Conservation (phyloP, 2,888 invertebrate species). For the Chaitophorus viminalis region DNA sequence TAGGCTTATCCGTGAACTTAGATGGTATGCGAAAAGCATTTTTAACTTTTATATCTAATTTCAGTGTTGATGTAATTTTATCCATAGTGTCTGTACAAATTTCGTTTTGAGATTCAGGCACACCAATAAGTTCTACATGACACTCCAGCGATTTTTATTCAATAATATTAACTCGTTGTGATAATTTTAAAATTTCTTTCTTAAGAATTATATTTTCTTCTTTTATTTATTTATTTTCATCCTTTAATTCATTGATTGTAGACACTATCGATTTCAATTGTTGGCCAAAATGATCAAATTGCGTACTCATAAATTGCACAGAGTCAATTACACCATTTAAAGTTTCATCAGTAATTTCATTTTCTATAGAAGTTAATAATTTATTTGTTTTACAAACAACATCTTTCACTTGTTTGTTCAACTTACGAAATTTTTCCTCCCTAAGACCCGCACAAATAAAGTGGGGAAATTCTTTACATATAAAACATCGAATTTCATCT, state of each 20-base stretch:
- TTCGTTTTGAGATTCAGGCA: not conserved
- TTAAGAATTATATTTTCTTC: not conserved
- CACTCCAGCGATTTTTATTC: slow-evolving; percentile 1
- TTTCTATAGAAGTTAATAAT: not conserved
- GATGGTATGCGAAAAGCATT: slow-evolving; percentile 7
- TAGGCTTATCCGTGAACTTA: slow-evolving; percentile 8
- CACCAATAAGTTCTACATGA: not conserved
- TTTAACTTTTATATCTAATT: not conserved
- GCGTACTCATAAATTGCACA: not conserved
- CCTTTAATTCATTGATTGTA: too few relatives aligned
- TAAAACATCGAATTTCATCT: not conserved
- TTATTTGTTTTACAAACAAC: not conserved
- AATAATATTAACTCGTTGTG: not conserved
- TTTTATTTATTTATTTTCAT: too few relatives aligned
- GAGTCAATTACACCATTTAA: not conserved
- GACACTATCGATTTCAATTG: not conserved
- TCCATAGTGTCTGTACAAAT: not conserved
- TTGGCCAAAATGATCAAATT: not conserved
- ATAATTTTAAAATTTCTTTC: not conserved
- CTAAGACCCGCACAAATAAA: not conserved
- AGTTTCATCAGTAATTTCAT: not conserved
- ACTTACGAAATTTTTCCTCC: not conserved
- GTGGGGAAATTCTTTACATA: not conserved
- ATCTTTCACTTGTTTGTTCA: not conserved
- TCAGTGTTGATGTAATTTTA: not conserved